Evolutionary conservation across 2,888 invertebrate species (phyloP), one percentile per base, ranked within the genome.

Genomic region (Xestia sexstrigata): DNA sequence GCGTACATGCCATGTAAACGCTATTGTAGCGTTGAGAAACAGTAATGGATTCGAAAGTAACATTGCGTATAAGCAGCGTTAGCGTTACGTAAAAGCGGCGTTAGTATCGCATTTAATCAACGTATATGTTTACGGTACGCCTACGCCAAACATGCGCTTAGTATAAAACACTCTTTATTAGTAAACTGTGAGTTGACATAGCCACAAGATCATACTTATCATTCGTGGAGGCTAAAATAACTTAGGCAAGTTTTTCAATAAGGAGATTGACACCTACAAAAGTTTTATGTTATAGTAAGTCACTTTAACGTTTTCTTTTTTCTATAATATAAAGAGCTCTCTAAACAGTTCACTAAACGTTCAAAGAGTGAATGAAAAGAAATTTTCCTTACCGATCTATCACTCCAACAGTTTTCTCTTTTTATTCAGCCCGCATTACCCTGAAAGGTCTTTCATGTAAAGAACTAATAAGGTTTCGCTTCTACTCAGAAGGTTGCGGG

Each of bases 391-490:
- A 65, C 70, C 76, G 72, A 85, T 81, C 82, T 81, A 85, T 82
- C 85, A 82, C 72, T 67, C 70, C 60, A 30, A 63, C 47, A 60
- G 72, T 71, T 81, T 74, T 69, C 47, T 68, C 65, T 82, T 82
- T 83, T 83, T 85, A 78, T 85, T 82, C 86, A 72, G 69, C 74
- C 83, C 66, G 83, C 69, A 85, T 82, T 85, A 75, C 83, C 71
- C 70, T 84, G 83, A 84, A 86, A 84, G 83, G 83, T 86, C 83
- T 84, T 84, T 84, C 83, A 75, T 84, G 83, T 84, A 86, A 79
- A 84, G 79, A 84, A 86, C 83, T 84, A 84, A 84, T 84, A 84
- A 78, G 83, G 86, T 86, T 84, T 84, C 86, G 30, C 74, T 78
- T 73, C 83, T 79, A 52, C 70, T 82, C 58, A 73, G 70, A 73